phyloP scores from a whole-genome alignment of 2,888 invertebrate genomes.

The Drosophila niveifrons region DNA sequence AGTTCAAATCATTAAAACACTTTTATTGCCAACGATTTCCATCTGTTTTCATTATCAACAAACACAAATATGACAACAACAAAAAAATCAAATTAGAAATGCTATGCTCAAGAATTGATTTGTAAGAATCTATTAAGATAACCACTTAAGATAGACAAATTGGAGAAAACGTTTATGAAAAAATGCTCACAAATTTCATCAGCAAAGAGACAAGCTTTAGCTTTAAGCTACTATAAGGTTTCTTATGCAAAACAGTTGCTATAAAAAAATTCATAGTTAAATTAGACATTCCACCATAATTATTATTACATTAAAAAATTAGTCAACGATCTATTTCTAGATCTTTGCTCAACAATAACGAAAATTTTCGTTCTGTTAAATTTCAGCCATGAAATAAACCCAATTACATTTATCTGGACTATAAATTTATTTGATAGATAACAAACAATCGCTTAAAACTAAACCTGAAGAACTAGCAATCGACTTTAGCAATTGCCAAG shows the following conservation, averaged over 20 bases:
- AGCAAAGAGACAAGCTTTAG: not conserved
- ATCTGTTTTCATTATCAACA: constrained; percentile 6
- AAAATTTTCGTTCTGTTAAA: too few relatives aligned
- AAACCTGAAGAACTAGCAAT: too few relatives aligned
- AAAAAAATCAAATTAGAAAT: not conserved
- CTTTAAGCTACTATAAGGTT: not conserved
- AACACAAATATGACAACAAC: not conserved
- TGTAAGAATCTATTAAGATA: not conserved
- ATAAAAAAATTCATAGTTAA: too few relatives aligned
- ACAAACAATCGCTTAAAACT: too few relatives aligned
- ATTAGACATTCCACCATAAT: not conserved
- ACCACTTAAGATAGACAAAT: not conserved
- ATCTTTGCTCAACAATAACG: too few relatives aligned
- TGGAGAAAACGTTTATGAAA: not conserved
- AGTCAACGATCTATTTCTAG: too few relatives aligned
- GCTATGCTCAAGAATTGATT: not conserved
- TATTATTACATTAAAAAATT: not conserved
- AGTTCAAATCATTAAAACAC: constrained; percentile 32
- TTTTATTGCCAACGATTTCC: constrained; percentile 51
- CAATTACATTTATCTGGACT: too few relatives aligned
- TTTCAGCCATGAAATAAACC: too few relatives aligned
- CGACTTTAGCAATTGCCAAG: too few relatives aligned
- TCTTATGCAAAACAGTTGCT: not conserved
- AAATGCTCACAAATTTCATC: not conserved
- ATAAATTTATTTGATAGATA: too few relatives aligned